Percentiles rank a stretch among this genome's conserved stretches.
These are phyloP conservation scores for Leucophora obtusa DNA, from an alignment of 2,888 invertebrate genomes.

Conservation along the genomic window DNA sequence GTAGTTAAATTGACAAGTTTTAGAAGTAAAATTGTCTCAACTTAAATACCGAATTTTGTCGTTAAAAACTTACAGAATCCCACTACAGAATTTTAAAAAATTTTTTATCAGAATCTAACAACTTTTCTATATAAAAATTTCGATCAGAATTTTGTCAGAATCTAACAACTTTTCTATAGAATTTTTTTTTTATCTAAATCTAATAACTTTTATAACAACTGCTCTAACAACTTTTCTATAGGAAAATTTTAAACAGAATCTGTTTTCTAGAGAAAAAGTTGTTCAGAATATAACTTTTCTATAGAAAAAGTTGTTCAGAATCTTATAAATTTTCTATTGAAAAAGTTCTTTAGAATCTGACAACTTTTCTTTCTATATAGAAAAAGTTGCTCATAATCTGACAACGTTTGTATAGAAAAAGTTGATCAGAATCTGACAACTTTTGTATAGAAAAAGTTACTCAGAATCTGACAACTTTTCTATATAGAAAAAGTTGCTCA, in stretches of 20 bases:
- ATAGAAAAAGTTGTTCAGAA: background rate
- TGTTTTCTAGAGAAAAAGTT: background rate
- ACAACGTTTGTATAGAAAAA: background rate
- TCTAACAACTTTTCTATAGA: too few species aligned
- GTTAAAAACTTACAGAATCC: too few species aligned
- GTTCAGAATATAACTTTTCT: background rate
- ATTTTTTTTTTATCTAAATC: background rate
- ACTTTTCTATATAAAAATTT: too few species aligned
- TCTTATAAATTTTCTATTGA: background rate
- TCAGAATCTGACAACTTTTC: background rate
- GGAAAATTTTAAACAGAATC: background rate
- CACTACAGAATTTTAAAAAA: too few species aligned
- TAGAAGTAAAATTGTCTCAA: too few species aligned
- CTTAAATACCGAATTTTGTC: too few species aligned
- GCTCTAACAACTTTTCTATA: background rate
- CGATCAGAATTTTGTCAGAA: too few species aligned
- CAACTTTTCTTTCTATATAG: background rate
- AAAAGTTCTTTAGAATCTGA: background rate
- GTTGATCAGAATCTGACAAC: background rate
- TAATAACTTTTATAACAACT: too few species aligned
- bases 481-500: background rate
- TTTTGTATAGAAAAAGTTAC: background rate
- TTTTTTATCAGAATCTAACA: too few species aligned
- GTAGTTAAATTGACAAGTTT: too few species aligned
- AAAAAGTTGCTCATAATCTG: background rate